Conservation (phyloP, 2,888 invertebrate species). For the Kuschelorhynchus macadamiae region DNA sequence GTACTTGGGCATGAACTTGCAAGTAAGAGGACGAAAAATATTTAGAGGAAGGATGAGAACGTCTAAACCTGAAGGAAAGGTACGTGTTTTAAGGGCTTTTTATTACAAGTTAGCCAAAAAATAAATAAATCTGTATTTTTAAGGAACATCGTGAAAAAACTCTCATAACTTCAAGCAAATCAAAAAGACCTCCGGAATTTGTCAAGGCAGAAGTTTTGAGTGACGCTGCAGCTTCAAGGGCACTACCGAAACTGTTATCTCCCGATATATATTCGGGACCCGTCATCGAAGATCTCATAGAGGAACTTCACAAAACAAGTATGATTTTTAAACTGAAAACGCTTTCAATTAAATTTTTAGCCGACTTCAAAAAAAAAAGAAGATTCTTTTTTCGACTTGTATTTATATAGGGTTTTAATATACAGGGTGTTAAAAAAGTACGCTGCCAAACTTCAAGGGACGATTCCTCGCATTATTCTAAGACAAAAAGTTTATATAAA, state of each 20-base stretch:
- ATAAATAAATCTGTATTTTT: too few relatives aligned
- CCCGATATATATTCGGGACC: slow-evolving; percentile 74
- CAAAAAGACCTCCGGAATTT: slow-evolving; percentile 48
- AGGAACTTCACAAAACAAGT: slow-evolving; percentile 74
- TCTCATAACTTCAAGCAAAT: slow-evolving; percentile 55
- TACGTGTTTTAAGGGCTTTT: too few relatives aligned
- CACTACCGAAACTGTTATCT: slow-evolving; percentile 61
- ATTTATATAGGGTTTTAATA: too few relatives aligned
- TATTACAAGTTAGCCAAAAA: too few relatives aligned
- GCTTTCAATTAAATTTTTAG: background rate
- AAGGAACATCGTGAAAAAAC: slow-evolving; percentile 29
- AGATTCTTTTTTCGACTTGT: too few relatives aligned
- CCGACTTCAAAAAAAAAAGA: too few relatives aligned
- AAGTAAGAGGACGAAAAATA: slow-evolving; percentile 78
- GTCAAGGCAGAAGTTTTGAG: slow-evolving; percentile 51
- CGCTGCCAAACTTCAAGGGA: too few relatives aligned
- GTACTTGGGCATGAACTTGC: slow-evolving; percentile 81
- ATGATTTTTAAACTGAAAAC: slow-evolving; percentile 13
- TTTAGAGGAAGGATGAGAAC: slow-evolving; percentile 66
- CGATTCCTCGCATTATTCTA: too few relatives aligned
- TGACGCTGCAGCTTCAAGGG: slow-evolving; percentile 53
- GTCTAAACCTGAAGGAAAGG: slow-evolving; percentile 60
- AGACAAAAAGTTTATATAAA: too few relatives aligned
- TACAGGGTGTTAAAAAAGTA: too few relatives aligned
- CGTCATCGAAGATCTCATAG: slow-evolving; percentile 78